phyloP scores from a whole-genome alignment of 2,113 vertebrate species.

The Cochlearius cochlearius region DNA sequence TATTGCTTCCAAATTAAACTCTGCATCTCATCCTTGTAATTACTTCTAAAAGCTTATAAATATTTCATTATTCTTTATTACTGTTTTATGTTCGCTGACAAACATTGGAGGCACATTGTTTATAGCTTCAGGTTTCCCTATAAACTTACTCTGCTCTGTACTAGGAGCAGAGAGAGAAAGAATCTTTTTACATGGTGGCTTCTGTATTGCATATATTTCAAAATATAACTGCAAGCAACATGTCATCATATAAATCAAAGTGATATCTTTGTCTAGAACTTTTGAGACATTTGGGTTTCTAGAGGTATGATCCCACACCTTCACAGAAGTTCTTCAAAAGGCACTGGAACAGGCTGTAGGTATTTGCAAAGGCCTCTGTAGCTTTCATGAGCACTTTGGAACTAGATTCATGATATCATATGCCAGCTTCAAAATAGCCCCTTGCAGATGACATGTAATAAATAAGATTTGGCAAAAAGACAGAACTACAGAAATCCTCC shows the following conservation, averaged over 20 bases:
- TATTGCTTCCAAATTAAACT: background rate
- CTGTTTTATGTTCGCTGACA: slow-evolving; percentile 6
- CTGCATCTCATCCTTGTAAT: background rate
- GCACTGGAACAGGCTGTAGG: background rate
- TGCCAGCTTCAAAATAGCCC: background rate
- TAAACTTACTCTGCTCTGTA: background rate
- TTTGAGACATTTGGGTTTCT: background rate
- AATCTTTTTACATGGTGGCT: background rate
- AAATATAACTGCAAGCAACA: background rate
- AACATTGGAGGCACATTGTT: background rate
- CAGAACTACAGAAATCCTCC: background rate
- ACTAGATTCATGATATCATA: background rate
- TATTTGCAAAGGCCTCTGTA: background rate
- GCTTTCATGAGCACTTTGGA: background rate
- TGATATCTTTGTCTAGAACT: background rate
- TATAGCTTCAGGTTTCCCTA: background rate
- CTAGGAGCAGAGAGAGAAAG: background rate
- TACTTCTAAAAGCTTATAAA: slow-evolving; percentile 42
- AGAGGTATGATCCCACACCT: background rate
- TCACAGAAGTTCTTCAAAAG: background rate
- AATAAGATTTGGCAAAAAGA: background rate
- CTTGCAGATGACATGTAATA: background rate
- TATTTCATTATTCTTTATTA: slow-evolving; percentile 22
- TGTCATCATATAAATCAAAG: background rate
- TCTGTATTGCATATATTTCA: background rate